Conservation (phyloP, 2,113 vertebrate species). For the Gambusia holbrooki region DNA sequence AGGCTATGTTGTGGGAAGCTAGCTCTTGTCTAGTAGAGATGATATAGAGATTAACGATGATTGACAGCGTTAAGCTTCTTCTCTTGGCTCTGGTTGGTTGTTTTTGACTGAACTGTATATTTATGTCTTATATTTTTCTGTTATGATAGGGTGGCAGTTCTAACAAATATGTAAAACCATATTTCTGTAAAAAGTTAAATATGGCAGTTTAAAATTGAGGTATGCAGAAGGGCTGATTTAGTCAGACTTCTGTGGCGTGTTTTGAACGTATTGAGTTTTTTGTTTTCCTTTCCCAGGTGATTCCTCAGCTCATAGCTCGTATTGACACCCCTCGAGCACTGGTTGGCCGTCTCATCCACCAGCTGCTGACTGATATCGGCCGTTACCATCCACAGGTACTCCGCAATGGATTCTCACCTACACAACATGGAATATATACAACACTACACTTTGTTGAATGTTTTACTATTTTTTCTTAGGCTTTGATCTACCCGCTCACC, state of each 20-base stretch:
- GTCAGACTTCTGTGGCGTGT: neutral
- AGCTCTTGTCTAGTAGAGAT: too few relatives aligned
- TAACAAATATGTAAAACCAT: too few relatives aligned
- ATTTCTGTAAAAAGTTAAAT: too few relatives aligned
- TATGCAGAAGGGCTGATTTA: neutral
- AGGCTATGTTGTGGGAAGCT: too few relatives aligned
- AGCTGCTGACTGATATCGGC: slow-evolving; percentile 97
- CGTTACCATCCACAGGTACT: slow-evolving; percentile 95
- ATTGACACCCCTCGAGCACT: slow-evolving; percentile 95
- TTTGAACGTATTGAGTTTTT: neutral
- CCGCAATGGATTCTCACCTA: neutral
- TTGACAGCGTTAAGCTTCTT: too few relatives aligned
- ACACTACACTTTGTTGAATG: neutral
- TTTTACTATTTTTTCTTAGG: slow-evolving; percentile 74
- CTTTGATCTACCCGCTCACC: slow-evolving; percentile 96
- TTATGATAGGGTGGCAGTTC: too few relatives aligned
- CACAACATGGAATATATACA: neutral
- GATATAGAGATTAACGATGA: too few relatives aligned
- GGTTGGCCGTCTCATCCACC: slow-evolving; percentile 96
- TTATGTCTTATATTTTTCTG: too few relatives aligned
- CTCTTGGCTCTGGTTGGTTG: too few relatives aligned
- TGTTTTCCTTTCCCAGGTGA: slow-evolving; percentile 82
- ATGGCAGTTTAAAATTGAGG: neutral
- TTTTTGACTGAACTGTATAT: too few relatives aligned
- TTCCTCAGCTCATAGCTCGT: slow-evolving; percentile 96